Conservation (phyloP, 64 coral and sea anemone species). For the Pachyseris speciosa region DNA sequence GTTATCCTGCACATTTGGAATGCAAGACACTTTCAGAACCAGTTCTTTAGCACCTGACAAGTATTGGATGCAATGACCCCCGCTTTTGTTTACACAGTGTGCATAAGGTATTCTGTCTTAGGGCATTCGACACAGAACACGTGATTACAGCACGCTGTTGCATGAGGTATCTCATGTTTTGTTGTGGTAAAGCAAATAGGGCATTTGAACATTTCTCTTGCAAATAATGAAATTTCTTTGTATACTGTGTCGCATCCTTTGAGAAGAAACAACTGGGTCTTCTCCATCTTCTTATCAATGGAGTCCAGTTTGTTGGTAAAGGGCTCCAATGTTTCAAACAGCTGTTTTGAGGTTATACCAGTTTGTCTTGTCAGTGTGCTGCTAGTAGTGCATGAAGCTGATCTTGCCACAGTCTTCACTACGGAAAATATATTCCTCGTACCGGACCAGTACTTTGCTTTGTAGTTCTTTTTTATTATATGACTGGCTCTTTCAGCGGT, state of each 20-base stretch:
- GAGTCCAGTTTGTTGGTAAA: neutral
- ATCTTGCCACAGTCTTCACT: neutral
- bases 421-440: slow-evolving; percentile 23
- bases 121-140: neutral
- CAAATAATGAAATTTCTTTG: neutral
- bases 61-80: slow-evolving; percentile 13
- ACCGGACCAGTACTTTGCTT: slow-evolving; percentile 34
- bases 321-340: neutral
- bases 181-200: neutral
- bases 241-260: neutral
- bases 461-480: no score
- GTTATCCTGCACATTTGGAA: slow-evolving; percentile 15
- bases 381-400: neutral
- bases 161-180: neutral
- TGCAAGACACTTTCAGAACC: slow-evolving; percentile 16
- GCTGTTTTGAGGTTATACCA: neutral
- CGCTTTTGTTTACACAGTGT: slow-evolving; percentile 49
- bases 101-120: slow-evolving; percentile 12
- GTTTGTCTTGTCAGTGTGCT: neutral
- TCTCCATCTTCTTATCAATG: neutral
- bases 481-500: no score
- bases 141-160: slow-evolving; percentile 12
- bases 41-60: slow-evolving; percentile 43
- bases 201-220: neutral
- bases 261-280: neutral